Evolutionary conservation across 1,140 invertebrate genomes (phyloP).

Genomic region (Calycopis cecrops): DNA sequence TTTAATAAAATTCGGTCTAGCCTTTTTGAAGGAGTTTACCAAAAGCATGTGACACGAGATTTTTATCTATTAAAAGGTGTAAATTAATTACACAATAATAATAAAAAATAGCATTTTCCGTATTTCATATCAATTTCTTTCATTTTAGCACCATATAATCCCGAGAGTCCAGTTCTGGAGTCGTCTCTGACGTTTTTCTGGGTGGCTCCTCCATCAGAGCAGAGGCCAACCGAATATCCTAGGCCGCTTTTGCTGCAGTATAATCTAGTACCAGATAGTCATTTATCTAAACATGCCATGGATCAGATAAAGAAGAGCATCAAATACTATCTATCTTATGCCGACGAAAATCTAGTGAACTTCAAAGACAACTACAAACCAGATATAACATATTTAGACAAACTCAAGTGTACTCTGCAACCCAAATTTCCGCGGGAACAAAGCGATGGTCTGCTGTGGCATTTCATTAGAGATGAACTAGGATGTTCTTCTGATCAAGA

Average conservation of each 20-base stretch:
- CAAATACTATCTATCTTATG: slow-evolving; percentile 84
- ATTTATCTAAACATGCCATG: slow-evolving; percentile 87
- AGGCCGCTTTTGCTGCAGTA: slow-evolving; percentile 93
- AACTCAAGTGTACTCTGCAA: slow-evolving; percentile 81
- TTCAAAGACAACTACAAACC: slow-evolving; percentile 85
- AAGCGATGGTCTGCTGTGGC: slow-evolving; percentile 79
- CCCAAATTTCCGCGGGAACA: slow-evolving; percentile 81
- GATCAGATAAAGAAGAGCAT: slow-evolving; percentile 91
- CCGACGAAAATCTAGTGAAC: slow-evolving; percentile 85
- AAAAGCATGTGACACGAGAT: no score
- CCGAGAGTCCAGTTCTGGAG: slow-evolving; percentile 84
- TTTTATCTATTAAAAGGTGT: background rate
- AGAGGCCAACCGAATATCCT: slow-evolving; percentile 92
- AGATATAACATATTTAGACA: slow-evolving; percentile 86
- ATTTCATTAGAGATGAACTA: slow-evolving; percentile 76
- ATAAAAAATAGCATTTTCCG: background rate
- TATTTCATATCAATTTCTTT: background rate
- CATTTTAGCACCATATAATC: slow-evolving; percentile 91
- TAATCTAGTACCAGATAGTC: slow-evolving; percentile 87
- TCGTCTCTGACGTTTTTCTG: slow-evolving; percentile 92
- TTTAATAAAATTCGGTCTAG: no score
- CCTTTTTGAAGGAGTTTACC: no score
- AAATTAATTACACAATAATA: background rate
- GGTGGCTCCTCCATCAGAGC: slow-evolving; percentile 95
- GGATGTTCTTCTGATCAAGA: slow-evolving; percentile 74